These are phyloP conservation scores for Meteorus sp. DNA, from an alignment of 1,140 invertebrate species.

Conservation along the genomic window DNA sequence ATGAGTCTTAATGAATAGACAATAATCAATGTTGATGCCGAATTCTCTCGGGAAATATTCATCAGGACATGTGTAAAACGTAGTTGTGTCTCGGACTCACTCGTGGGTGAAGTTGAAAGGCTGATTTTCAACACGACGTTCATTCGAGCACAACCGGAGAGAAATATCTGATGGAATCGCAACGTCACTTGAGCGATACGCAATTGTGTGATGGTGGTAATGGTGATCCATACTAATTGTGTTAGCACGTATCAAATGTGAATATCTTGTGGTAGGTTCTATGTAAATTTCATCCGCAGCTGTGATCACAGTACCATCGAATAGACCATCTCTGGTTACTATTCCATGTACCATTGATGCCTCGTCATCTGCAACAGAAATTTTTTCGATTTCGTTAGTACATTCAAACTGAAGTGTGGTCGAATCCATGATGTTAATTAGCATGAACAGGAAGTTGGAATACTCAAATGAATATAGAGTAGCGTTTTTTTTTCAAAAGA, in stretches of 20 bases:
- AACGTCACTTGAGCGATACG: constrained; percentile 78
- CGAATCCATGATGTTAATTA: too few relatives aligned
- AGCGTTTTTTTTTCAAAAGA: too few relatives aligned
- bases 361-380: constrained; percentile 70
- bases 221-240: constrained; percentile 31
- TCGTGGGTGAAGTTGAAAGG: constrained; percentile 15
- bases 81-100: constrained; percentile 4
- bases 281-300: constrained; percentile 74
- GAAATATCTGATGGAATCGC: constrained; percentile 55
- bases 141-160: constrained; percentile 7
- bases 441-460: too few relatives aligned
- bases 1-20: neutral
- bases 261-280: constrained; percentile 76
- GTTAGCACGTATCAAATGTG: constrained; percentile 18
- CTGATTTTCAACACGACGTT: constrained; percentile 12
- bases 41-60: neutral
- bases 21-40: too few relatives aligned
- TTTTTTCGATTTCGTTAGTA: constrained; percentile 18
- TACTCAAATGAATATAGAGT: too few relatives aligned
- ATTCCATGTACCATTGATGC: constrained; percentile 75
- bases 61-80: neutral
- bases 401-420: neutral
- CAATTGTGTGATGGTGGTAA: constrained; percentile 69
- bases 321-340: constrained; percentile 76
- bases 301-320: constrained; percentile 81